These are phyloP conservation scores for Cynopterus sphinx DNA, from an alignment of 2,797 vertebrate genomes.

Conservation along the genomic window DNA sequence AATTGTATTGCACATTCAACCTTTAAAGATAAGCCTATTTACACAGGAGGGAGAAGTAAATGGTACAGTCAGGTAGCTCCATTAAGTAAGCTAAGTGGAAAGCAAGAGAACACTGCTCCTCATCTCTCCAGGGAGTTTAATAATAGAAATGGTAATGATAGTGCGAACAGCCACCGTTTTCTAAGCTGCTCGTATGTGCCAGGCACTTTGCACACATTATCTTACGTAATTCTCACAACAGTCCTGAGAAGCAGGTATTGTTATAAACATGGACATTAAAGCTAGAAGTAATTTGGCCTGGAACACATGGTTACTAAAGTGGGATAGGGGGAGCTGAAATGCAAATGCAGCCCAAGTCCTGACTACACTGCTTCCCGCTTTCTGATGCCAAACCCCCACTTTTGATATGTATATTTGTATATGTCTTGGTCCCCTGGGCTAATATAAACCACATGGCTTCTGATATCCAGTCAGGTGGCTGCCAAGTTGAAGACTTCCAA, in stretches of 20 bases:
- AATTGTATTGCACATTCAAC: constrained; percentile 25
- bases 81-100: neutral
- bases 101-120: neutral
- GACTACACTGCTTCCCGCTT: neutral
- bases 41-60: neutral
- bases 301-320: neutral
- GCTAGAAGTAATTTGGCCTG: neutral
- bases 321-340: fast-evolving
- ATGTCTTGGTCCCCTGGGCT: neutral
- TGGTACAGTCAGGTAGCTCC: neutral
- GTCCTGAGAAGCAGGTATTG: neutral
- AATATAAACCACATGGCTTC: neutral
- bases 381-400: neutral
- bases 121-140: neutral
- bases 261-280: neutral
- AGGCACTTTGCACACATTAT: neutral
- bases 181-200: neutral
- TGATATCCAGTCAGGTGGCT: neutral
- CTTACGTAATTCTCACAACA: neutral
- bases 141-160: neutral
- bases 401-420: neutral
- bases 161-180: neutral
- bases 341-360: neutral
- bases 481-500: neutral
- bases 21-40: neutral